A percentile compares a stretch with the other conserved stretches of the same genome.
Conservation (phyloP, 2,888 invertebrate species). For the Tipula confusa region DNA sequence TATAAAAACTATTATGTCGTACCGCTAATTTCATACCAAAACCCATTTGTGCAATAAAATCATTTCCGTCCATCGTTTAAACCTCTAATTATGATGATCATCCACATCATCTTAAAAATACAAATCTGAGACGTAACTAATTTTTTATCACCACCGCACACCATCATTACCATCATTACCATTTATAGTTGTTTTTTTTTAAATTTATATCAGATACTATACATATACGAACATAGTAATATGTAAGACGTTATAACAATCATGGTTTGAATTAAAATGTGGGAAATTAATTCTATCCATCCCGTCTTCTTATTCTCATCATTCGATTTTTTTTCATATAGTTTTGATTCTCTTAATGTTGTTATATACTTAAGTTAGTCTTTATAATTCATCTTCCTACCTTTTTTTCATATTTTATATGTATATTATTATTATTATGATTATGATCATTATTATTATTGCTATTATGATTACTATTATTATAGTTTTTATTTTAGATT, state of each 20-base stretch:
- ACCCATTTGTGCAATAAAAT: background rate
- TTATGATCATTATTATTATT: background rate
- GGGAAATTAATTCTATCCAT: background rate
- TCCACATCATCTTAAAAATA: background rate
- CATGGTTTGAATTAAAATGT: constrained; percentile 12
- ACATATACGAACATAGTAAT: background rate
- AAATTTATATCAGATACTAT: background rate
- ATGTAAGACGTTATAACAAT: background rate
- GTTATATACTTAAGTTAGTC: background rate
- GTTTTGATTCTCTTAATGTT: background rate
- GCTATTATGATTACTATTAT: background rate
- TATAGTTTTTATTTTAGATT: background rate
- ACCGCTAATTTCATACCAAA: background rate
- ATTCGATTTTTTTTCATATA: background rate
- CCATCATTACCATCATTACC: background rate
- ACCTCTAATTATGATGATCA: background rate
- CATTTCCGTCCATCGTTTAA: background rate
- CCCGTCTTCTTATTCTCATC: background rate
- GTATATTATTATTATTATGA: background rate
- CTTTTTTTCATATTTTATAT: background rate
- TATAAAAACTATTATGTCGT: background rate
- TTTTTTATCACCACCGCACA: background rate
- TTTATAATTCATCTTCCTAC: constrained; percentile 3
- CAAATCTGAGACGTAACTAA: background rate
- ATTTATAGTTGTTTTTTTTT: background rate